Conservation (phyloP, 2,113 vertebrate genomes). For the Chaetura pelagica region DNA sequence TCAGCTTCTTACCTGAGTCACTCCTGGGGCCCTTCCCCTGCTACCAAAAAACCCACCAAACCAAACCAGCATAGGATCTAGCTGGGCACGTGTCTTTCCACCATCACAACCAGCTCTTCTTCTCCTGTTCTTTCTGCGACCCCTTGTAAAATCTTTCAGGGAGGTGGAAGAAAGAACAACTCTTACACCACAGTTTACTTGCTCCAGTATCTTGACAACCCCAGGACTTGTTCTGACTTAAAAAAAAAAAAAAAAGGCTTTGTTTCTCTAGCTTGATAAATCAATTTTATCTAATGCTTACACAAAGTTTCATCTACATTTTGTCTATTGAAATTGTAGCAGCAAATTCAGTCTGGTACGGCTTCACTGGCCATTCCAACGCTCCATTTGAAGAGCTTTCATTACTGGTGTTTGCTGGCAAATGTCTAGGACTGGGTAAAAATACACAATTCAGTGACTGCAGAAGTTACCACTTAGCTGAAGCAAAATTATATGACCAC, state of each 20-base stretch:
- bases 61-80: background rate
- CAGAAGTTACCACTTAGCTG: background rate
- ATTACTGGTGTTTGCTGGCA: background rate
- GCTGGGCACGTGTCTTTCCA: background rate
- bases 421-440: background rate
- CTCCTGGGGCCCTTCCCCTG: too few relatives aligned
- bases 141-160: background rate
- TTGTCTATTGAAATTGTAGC: background rate
- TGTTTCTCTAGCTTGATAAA: background rate
- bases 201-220: background rate
- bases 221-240: background rate
- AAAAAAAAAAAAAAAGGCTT: background rate
- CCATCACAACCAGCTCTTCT: background rate
- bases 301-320: background rate
- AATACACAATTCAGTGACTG: background rate
- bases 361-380: background rate
- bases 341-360: background rate
- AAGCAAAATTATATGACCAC: background rate
- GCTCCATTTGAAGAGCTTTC: background rate
- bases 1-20: too few relatives aligned
- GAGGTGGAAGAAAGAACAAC: background rate
- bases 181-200: background rate
- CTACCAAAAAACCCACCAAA: too few relatives aligned
- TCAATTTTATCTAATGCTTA: background rate
- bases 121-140: background rate